phyloP scores from a whole-genome alignment of 2,888 invertebrate genomes.

The Orthosia cruda region DNA sequence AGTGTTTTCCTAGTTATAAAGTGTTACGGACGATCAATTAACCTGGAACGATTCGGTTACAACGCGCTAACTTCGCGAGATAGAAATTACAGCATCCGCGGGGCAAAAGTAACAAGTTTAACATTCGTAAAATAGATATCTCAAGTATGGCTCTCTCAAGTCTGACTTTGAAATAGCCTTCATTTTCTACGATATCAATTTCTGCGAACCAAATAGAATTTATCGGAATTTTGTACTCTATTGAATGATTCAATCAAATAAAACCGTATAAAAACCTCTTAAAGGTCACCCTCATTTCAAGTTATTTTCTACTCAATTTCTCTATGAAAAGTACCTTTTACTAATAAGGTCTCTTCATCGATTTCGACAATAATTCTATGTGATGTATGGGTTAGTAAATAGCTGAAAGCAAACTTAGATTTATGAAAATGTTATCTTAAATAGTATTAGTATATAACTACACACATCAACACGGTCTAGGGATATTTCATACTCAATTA shows the following conservation, averaged over 20 bases:
- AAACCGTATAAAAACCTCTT: conserved; percentile 4
- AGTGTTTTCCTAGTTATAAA: conserved; percentile 24
- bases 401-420: conserved; percentile 42
- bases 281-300: conserved; percentile 3
- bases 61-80: conserved; percentile 41
- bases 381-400: conserved; percentile 28
- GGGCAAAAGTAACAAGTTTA: conserved; percentile 28
- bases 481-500: too few species aligned
- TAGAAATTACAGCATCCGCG: conserved; percentile 30
- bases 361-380: conserved; percentile 38
- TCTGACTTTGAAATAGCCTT: not conserved
- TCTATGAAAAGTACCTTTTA: not conserved
- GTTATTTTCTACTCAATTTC: conserved; percentile 2
- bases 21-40: conserved; percentile 41
- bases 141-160: not conserved
- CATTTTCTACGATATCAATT: conserved; percentile 6
- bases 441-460: too few species aligned
- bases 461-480: too few species aligned
- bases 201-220: not conserved
- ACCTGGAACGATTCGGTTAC: conserved; percentile 21
- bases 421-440: not conserved
- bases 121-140: conserved; percentile 16
- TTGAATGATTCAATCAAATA: conserved; percentile 28
- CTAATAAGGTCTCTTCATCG: conserved; percentile 7
- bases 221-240: conserved; percentile 6